Percentiles rank a stretch among this genome's conserved stretches.
Evolutionary conservation across 2,113 vertebrate genomes (phyloP).

Genomic region (Saccopteryx bilineata): DNA sequence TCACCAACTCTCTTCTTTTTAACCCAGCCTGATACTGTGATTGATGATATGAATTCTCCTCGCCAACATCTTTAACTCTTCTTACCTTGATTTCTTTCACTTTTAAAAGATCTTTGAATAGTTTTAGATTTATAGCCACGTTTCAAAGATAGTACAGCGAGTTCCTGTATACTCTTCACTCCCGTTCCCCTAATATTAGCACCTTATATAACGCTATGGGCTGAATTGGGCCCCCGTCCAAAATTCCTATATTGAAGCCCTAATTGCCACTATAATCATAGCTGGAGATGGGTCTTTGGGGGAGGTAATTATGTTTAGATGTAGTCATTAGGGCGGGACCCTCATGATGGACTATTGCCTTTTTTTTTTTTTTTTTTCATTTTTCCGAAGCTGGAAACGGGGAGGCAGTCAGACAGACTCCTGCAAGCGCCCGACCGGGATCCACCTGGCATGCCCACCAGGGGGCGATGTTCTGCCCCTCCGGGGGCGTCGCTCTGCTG

Average conservation of each 20-base stretch:
- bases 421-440: no score
- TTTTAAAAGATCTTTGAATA: background rate
- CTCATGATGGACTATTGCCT: background rate
- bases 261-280: background rate
- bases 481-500: no score
- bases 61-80: background rate
- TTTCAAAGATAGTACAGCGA: background rate
- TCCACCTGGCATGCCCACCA: no score
- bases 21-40: background rate
- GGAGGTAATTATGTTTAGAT: background rate
- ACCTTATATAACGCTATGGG: background rate
- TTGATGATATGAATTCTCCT: background rate
- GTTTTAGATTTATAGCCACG: background rate
- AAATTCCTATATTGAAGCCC: background rate
- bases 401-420: no score
- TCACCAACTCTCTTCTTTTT: background rate
- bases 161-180: background rate
- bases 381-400: no score
- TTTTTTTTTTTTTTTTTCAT: no score
- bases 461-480: no score
- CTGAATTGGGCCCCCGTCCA: background rate
- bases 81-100: background rate
- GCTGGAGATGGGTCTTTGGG: background rate
- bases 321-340: background rate
- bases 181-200: background rate